A percentile compares a stretch with the other conserved stretches of the same genome.
Conservation (phyloP, 1,140 invertebrate genomes). For the Tribolium madens region DNA sequence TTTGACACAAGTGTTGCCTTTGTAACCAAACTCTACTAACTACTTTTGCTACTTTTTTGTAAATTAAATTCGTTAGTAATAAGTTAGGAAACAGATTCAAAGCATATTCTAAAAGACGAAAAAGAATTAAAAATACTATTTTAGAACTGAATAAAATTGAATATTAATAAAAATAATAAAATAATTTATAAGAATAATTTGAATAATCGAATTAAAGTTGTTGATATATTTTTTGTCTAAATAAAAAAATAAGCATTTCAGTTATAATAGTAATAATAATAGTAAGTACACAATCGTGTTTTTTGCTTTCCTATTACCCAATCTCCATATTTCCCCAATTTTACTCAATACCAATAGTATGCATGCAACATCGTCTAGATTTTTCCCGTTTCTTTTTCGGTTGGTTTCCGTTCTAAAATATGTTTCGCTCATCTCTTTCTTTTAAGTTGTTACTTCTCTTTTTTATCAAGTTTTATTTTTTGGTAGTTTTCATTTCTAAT, state of each 20-base stretch:
- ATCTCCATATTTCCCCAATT: background rate
- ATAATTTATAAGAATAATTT: no score
- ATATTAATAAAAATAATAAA: no score
- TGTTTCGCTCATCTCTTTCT: background rate
- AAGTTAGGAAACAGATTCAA: no score
- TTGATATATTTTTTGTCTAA: background rate
- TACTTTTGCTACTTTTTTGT: no score
- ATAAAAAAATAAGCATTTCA: background rate
- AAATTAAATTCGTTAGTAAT: no score
- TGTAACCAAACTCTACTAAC: background rate
- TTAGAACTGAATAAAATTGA: no score
- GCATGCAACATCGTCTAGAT: background rate
- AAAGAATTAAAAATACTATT: no score
- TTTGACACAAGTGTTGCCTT: background rate
- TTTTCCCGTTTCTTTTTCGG: background rate
- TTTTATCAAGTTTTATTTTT: background rate
- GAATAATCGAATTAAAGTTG: background rate
- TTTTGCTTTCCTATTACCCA: background rate
- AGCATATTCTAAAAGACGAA: no score
- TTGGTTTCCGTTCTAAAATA: background rate
- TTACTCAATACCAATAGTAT: background rate
- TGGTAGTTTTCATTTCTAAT: background rate
- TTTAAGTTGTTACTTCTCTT: background rate
- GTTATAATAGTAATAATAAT: background rate
- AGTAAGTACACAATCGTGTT: background rate